Conservation (phyloP, 2,888 invertebrate genomes). For the Stenotaenia linearis region DNA sequence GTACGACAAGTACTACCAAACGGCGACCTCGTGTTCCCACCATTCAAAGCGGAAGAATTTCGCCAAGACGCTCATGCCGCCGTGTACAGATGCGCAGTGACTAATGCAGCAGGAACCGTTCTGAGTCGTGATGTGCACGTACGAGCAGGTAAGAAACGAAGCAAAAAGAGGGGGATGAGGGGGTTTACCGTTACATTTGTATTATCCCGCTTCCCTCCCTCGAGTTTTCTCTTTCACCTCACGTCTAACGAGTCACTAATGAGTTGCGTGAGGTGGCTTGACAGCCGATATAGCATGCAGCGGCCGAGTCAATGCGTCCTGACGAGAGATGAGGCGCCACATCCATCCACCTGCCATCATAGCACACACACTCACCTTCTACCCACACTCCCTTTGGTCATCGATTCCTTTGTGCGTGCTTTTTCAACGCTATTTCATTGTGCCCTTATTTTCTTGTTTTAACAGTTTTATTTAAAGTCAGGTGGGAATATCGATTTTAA, state of each 20-base stretch:
- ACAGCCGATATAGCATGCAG: neutral
- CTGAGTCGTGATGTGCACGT: constrained; percentile 22
- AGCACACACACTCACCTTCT: too few species aligned
- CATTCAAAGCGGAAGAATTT: constrained; percentile 27
- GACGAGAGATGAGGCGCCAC: constrained; percentile 21
- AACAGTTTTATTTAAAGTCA: neutral
- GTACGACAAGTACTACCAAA: constrained; percentile 17
- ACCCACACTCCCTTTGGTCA: too few species aligned
- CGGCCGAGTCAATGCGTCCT: constrained; percentile 19
- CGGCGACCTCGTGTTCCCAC: constrained; percentile 27
- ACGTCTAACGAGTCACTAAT: constrained; percentile 26
- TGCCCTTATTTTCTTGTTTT: neutral
- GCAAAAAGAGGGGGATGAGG: neutral
- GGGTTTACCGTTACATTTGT: neutral
- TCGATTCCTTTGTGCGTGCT: neutral
- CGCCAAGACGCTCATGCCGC: constrained; percentile 31
- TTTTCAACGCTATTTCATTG: neutral
- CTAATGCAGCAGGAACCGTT: constrained; percentile 6
- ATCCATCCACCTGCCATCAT: neutral
- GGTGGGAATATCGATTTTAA: neutral
- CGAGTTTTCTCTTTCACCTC: constrained; percentile 26
- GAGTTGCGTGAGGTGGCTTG: constrained; percentile 26
- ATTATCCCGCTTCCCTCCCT: neutral
- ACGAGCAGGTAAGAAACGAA: constrained; percentile 30
- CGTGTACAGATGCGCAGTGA: constrained; percentile 4